Evolutionary conservation across 2,888 invertebrate species (phyloP).

Genomic region (Yponomeuta plumbellus): DNA sequence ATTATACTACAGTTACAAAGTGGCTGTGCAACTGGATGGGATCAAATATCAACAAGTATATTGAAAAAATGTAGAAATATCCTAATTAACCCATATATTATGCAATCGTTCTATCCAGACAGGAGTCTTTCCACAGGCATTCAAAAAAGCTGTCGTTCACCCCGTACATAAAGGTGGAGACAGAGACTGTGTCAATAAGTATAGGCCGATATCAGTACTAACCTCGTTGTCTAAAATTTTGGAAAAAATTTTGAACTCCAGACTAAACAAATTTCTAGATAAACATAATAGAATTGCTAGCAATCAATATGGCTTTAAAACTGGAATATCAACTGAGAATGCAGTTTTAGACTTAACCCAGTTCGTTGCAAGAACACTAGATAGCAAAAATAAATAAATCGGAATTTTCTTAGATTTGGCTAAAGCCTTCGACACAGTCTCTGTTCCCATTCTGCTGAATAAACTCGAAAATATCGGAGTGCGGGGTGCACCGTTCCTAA

Average conservation of each 20-base stretch:
- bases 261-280: neutral
- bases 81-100: constrained; percentile 1
- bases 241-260: neutral
- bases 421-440: too few relatives aligned
- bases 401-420: too few relatives aligned
- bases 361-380: too few relatives aligned
- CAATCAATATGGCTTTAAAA: too few relatives aligned
- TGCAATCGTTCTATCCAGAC: constrained; percentile 3
- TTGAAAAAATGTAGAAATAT: neutral
- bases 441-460: too few relatives aligned
- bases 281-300: too few relatives aligned
- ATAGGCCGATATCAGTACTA: constrained; percentile 10
- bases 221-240: constrained; percentile 3
- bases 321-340: too few relatives aligned
- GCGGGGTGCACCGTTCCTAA: too few relatives aligned
- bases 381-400: too few relatives aligned
- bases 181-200: neutral
- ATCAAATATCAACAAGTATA: constrained; percentile 5
- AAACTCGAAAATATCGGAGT: too few relatives aligned
- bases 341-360: too few relatives aligned
- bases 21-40: constrained; percentile 15
- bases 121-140: constrained; percentile 11
- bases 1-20: neutral
- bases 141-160: constrained; percentile 14
- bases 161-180: constrained; percentile 14